Conservation (phyloP, 2,888 invertebrate genomes). For the Alentia gelatinosa region DNA sequence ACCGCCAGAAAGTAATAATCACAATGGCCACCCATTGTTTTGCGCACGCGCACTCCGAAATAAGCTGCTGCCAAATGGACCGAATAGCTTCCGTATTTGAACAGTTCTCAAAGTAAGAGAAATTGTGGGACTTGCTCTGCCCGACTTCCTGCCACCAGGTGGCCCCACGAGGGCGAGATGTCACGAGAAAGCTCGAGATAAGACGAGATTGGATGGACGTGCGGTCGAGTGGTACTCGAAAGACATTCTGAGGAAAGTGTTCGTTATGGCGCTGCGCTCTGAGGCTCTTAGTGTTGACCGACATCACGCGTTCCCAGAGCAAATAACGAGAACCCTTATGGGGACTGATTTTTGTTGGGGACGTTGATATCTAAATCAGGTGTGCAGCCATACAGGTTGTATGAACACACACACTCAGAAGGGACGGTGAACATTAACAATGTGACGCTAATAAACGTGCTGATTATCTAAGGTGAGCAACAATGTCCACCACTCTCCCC, state of each 20-base stretch:
- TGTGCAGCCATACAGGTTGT: too few species aligned
- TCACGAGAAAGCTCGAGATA: constrained; percentile 13
- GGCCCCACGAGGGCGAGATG: neutral
- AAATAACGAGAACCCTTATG: too few species aligned
- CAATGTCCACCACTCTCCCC: neutral
- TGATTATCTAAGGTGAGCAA: too few species aligned
- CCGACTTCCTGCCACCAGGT: neutral
- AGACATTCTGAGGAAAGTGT: neutral
- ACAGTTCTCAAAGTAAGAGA: neutral
- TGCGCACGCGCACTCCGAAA: neutral
- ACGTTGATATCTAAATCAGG: too few species aligned
- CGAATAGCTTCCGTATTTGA: neutral
- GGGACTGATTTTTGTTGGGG: too few species aligned
- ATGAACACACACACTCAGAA: too few species aligned
- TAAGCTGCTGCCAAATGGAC: neutral
- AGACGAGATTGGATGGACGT: constrained; percentile 3
- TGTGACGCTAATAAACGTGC: too few species aligned
- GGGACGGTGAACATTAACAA: too few species aligned
- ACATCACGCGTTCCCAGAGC: neutral
- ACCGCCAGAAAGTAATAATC: neutral
- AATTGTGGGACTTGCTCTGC: neutral
- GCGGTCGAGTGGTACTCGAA: neutral
- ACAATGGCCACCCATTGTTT: neutral
- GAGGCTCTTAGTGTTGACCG: neutral
- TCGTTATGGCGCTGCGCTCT: neutral